A percentile compares a stretch with the other conserved stretches of the same genome.
phyloP scores from a whole-genome alignment of 1,140 invertebrate species.

The Drosophila ficusphila region DNA sequence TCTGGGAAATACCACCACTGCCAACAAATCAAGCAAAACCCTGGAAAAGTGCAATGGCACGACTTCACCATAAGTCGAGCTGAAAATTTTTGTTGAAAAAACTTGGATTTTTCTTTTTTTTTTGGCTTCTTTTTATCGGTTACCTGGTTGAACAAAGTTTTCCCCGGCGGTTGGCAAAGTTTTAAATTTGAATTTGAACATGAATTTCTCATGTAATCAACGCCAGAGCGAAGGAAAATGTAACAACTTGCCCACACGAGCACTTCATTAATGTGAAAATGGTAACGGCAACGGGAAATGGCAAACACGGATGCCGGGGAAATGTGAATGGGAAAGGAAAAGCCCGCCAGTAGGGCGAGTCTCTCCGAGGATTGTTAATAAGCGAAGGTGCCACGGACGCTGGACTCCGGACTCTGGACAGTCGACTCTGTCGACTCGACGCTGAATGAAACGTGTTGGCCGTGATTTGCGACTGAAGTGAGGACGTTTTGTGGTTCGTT shows the following conservation, averaged over 20 bases:
- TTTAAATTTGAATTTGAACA: conserved; percentile 74
- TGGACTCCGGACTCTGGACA: conserved; percentile 17
- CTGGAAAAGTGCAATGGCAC: conserved; percentile 37
- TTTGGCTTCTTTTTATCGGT: conserved; percentile 19
- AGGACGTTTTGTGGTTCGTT: conserved; percentile 68
- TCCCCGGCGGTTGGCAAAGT: conserved; percentile 28
- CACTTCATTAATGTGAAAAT: conserved; percentile 76
- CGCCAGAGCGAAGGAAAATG: conserved; percentile 42
- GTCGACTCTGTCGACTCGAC: neutral
- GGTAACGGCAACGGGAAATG: conserved; percentile 49
- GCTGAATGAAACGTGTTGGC: conserved; percentile 54
- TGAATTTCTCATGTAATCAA: conserved; percentile 81
- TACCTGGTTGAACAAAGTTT: conserved; percentile 40
- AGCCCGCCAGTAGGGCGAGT: conserved; percentile 22
- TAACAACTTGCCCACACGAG: conserved; percentile 58
- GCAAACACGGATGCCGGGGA: conserved; percentile 38
- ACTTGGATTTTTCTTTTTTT: conserved; percentile 9
- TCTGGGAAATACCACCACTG: conserved; percentile 5
- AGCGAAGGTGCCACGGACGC: conserved; percentile 58
- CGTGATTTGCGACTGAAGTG: conserved; percentile 55
- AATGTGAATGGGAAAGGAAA: conserved; percentile 35
- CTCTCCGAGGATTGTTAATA: conserved; percentile 72
- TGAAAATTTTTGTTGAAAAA: conserved; percentile 47
- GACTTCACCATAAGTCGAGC: conserved; percentile 43
- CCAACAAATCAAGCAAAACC: conserved; percentile 37